A percentile compares a stretch with the other conserved stretches of the same genome.
Evolutionary conservation across 2,113 vertebrate genomes (phyloP).

Genomic region (Pyxicephalus adspersus): DNA sequence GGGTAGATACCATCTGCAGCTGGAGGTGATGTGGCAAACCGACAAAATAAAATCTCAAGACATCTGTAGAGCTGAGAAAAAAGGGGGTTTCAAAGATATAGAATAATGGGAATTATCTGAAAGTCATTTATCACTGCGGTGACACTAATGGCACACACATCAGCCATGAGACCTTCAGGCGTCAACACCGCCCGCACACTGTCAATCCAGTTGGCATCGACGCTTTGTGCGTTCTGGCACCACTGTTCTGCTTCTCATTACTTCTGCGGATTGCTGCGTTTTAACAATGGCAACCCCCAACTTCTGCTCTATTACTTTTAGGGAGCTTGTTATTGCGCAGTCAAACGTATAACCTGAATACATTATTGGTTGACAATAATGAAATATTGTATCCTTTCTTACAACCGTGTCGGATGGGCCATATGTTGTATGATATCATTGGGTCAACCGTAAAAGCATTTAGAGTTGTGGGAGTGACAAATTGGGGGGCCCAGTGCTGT

Average conservation of each 20-base stretch:
- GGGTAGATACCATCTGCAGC: conserved; percentile 91
- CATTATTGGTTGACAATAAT: conserved; percentile 72
- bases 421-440: conserved; percentile 86
- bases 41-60: conserved; percentile 78
- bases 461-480: conserved; percentile 15
- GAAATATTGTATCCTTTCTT: conserved; percentile 53
- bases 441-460: conserved; percentile 28
- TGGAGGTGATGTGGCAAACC: conserved; percentile 63
- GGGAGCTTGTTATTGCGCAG: conserved; percentile 82
- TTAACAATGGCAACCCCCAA: conserved; percentile 64
- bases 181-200: conserved; percentile 72
- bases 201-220: conserved; percentile 76
- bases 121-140: conserved; percentile 88
- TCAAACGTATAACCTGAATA: conserved; percentile 70
- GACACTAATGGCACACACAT: conserved; percentile 85
- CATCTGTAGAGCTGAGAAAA: conserved; percentile 68
- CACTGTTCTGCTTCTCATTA: conserved; percentile 64
- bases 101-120: conserved; percentile 82
- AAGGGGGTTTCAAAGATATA: conserved; percentile 79
- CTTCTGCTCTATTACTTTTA: conserved; percentile 66
- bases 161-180: conserved; percentile 73
- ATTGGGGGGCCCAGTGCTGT: conserved; percentile 35
- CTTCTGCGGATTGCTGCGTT: conserved; percentile 63
- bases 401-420: conserved; percentile 67
- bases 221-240: conserved; percentile 78